phyloP scores from a whole-genome alignment of 2,113 vertebrate species.

The Erythrocercus mccallii region DNA sequence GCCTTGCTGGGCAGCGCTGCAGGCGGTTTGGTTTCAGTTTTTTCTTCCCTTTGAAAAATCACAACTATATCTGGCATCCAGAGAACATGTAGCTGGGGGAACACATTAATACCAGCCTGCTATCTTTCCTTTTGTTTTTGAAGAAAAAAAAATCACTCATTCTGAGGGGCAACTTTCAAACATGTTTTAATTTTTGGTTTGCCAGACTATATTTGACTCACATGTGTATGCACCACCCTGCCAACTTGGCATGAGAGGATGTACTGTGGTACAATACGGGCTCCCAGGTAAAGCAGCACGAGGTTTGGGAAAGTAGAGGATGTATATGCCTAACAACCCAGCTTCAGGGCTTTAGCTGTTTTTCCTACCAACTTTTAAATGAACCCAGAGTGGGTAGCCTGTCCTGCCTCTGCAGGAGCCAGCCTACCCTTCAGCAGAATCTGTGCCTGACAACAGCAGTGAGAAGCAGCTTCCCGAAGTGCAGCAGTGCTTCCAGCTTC shows the following conservation, averaged over 20 bases:
- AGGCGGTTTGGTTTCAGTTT: constrained; percentile 5
- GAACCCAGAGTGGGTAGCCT: background rate
- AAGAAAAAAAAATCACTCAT: background rate
- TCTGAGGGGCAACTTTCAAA: background rate
- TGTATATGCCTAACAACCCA: background rate
- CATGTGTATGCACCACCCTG: background rate
- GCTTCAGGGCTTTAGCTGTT: background rate
- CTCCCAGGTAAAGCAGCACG: background rate
- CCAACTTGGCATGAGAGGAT: background rate
- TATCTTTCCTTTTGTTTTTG: background rate
- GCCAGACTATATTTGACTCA: background rate
- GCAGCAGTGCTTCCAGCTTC: background rate
- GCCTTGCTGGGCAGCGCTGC: constrained; percentile 59
- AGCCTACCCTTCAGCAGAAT: background rate
- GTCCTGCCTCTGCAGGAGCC: background rate
- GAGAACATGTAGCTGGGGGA: background rate
- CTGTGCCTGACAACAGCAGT: background rate
- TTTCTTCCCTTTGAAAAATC: constrained; percentile 46
- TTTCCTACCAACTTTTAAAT: background rate
- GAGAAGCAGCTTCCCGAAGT: background rate
- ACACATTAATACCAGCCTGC: background rate
- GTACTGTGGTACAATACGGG: rapidly evolving
- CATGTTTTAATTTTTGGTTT: background rate
- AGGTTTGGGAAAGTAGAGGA: background rate
- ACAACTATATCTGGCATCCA: background rate